Percentiles rank a stretch among this genome's conserved stretches.
Evolutionary conservation across 2,888 invertebrate genomes (phyloP).

Genomic region (Hirtodrosophila trivittata): DNA sequence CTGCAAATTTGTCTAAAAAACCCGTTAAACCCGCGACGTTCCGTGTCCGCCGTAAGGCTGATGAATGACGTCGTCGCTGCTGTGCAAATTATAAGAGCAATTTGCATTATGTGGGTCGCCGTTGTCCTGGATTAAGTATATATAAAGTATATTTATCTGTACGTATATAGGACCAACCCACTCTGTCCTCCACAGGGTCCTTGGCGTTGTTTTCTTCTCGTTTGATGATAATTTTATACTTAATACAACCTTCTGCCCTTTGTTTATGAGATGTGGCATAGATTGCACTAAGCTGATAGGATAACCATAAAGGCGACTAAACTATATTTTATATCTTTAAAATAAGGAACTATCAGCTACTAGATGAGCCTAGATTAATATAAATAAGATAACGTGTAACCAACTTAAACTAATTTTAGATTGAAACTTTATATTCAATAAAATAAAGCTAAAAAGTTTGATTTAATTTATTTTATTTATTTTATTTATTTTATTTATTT

Average conservation of each 20-base stretch:
- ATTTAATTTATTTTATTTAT: too few species aligned
- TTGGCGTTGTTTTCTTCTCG: slow-evolving; percentile 25
- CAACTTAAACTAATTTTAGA: too few species aligned
- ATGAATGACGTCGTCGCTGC: slow-evolving; percentile 61
- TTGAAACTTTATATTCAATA: too few species aligned
- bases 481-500: too few species aligned
- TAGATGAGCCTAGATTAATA: too few species aligned
- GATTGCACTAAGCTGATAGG: too few species aligned
- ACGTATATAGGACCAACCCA: not conserved
- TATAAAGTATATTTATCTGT: not conserved
- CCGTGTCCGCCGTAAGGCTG: slow-evolving; percentile 56
- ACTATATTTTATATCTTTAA: too few species aligned
- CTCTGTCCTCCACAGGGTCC: slow-evolving; percentile 31
- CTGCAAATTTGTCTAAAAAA: slow-evolving; percentile 67
- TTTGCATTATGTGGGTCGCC: slow-evolving; percentile 78
- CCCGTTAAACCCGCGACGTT: slow-evolving; percentile 36
- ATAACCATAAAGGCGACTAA: too few species aligned
- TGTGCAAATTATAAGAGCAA: slow-evolving; percentile 82
- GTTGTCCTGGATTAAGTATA: slow-evolving; percentile 33
- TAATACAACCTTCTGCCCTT: slow-evolving; percentile 33
- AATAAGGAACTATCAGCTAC: too few species aligned
- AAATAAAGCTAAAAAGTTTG: too few species aligned
- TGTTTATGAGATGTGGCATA: slow-evolving; percentile 32
- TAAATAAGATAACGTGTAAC: too few species aligned
- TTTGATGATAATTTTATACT: slow-evolving; percentile 16